Base-by-base conservation (phyloP, 2,888 invertebrate genomes). In the Biston stratarius region DNA sequence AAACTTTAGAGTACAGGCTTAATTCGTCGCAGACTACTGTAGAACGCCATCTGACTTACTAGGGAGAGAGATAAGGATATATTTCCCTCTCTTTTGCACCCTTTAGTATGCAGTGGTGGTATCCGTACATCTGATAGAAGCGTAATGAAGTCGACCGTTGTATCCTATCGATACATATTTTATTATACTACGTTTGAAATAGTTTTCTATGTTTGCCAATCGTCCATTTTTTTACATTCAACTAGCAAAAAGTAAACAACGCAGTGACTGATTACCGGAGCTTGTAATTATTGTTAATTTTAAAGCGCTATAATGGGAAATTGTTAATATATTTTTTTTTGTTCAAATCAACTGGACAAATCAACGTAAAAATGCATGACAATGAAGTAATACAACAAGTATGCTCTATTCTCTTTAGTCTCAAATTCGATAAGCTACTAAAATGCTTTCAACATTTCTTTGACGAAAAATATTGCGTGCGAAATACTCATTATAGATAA, bases 321-420 rank as follows among this genome's bases (percentile, higher is more conserved):
- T 6, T 8, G 6, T 8, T n/a, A 5, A 15, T 12, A 14, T 15
- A 42, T 42, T 42, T 2, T n/a, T 45, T n/a, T 3, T 6, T 45
- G 11, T n/a, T 12, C 11, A n/a, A 0, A n/a, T 12, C n/a, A 45
- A 11, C 24, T 33, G 24, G 48, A 11, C 0, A 12, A 33, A 48
- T 47, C 10, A 47, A 47, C 15, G 15, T 47, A 47, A 47, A 47
- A 47, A 47, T 47, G 47, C 47, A 47, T 47, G 47, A 24, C 12
- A 47, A 47, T 47, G 15, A 47, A n/a, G n/a, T 8, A 7, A 15
- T 9, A 14, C 0, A 47, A n/a, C n/a, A n/a, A 3, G 6, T 44
- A n/a, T n/a, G n/a, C 1, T 2, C 38, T 12, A 10, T 10, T 12
- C 0, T 12, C 5, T 42, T 12, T 42, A 1, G 12, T 45, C n/a